phyloP scores from a whole-genome alignment of 2,888 invertebrate genomes.

The Callinectes sapidus region DNA sequence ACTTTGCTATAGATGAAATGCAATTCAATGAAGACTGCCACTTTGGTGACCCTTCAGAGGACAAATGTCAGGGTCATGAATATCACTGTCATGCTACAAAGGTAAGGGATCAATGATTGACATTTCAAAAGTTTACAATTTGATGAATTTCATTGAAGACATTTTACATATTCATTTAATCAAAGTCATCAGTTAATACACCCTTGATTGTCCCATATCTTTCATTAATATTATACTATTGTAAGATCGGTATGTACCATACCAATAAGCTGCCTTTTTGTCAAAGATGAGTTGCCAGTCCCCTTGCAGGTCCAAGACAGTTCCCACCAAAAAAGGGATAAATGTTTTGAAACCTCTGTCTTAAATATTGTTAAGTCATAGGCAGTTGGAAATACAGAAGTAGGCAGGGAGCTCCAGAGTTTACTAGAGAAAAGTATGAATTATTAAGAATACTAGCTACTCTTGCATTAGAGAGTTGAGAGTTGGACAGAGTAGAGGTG shows the following conservation, averaged over 20 bases:
- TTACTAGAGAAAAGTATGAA: too few species aligned
- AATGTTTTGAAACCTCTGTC: too few species aligned
- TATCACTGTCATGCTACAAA: conserved; percentile 51
- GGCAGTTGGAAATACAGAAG: too few species aligned
- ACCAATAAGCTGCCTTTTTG: not conserved
- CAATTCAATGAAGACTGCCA: conserved; percentile 45
- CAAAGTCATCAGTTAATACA: not conserved
- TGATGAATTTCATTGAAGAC: not conserved
- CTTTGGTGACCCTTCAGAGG: conserved; percentile 42
- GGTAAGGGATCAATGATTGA: conserved; percentile 35
- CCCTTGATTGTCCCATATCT: not conserved
- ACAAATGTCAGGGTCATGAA: conserved; percentile 18
- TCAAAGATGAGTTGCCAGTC: not conserved
- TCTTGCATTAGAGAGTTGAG: too few species aligned
- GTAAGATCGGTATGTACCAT: not conserved
- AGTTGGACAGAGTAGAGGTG: too few species aligned
- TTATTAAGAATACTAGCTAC: too few species aligned
- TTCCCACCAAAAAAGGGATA: too few species aligned
- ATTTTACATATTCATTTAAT: too few species aligned
- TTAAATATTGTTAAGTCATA: too few species aligned
- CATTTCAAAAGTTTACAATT: not conserved
- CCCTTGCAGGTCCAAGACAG: too few species aligned
- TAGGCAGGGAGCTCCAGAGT: too few species aligned
- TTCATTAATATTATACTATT: not conserved
- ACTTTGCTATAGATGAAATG: conserved; percentile 59